Conservation (phyloP, 2,888 invertebrate species). For the Meteorus cinctellus region DNA sequence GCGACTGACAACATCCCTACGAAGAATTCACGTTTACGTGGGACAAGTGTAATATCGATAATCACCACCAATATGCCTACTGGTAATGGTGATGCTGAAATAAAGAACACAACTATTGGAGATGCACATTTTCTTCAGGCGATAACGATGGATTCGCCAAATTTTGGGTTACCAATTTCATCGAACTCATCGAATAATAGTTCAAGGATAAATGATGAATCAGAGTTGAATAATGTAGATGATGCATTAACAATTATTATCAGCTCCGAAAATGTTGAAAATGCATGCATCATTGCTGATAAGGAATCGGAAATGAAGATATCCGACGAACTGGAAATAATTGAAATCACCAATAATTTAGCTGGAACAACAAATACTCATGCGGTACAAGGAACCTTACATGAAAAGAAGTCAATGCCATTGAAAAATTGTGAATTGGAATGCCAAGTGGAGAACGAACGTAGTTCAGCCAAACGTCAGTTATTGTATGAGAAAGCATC, state of each 20-base stretch:
- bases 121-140: background rate
- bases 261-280: background rate
- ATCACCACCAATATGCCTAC: background rate
- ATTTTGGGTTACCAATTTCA: too few relatives aligned
- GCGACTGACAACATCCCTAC: background rate
- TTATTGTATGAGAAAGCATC: background rate
- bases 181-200: background rate
- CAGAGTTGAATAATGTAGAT: background rate
- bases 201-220: background rate
- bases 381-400: background rate
- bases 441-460: too few relatives aligned
- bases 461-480: background rate
- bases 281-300: background rate
- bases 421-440: background rate
- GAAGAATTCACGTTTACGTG: background rate
- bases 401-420: background rate
- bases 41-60: background rate
- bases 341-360: conserved; percentile 4
- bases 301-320: background rate
- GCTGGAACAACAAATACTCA: background rate
- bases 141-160: too few relatives aligned
- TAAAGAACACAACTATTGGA: background rate
- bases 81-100: background rate
- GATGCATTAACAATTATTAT: background rate
- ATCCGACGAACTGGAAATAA: conserved; percentile 4